Percentiles rank a stretch among this genome's conserved stretches.
Conservation (phyloP, 2,888 invertebrate genomes). For the Clusia tigrina region DNA sequence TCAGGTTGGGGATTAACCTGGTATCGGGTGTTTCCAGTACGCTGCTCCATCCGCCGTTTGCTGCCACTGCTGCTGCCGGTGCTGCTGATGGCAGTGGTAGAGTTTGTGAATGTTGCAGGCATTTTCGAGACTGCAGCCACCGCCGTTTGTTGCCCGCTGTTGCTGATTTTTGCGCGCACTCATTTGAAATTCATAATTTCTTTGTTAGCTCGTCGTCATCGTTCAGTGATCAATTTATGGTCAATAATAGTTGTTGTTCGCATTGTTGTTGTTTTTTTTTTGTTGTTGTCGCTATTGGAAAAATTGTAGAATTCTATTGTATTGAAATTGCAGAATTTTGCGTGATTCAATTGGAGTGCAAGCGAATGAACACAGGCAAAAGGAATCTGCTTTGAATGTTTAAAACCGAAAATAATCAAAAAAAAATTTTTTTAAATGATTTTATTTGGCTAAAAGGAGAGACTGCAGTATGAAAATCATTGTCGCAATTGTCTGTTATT, state of each 20-base stretch:
- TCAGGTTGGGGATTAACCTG: constrained; percentile 24
- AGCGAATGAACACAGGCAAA: too few relatives aligned
- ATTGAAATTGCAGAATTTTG: not conserved
- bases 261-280: not conserved
- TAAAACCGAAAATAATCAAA: too few relatives aligned
- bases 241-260: not conserved
- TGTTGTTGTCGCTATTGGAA: not conserved
- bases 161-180: too few relatives aligned
- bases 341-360: not conserved
- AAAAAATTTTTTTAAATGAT: too few relatives aligned
- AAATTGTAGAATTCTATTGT: not conserved
- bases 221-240: not conserved
- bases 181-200: constrained; percentile 57
- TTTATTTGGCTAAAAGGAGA: too few relatives aligned
- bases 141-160: too few relatives aligned
- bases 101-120: constrained; percentile 21
- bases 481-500: too few relatives aligned
- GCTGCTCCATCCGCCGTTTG: not conserved
- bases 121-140: too few relatives aligned
- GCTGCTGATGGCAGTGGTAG: not conserved
- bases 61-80: not conserved
- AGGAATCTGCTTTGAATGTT: not conserved
- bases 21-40: constrained; percentile 8
- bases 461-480: too few relatives aligned
- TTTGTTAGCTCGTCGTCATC: constrained; percentile 49